Percentiles rank a stretch among this genome's conserved stretches.
These are phyloP conservation scores for Actenoides lindsayi DNA, from an alignment of 2,113 vertebrate genomes.

Conservation along the genomic window DNA sequence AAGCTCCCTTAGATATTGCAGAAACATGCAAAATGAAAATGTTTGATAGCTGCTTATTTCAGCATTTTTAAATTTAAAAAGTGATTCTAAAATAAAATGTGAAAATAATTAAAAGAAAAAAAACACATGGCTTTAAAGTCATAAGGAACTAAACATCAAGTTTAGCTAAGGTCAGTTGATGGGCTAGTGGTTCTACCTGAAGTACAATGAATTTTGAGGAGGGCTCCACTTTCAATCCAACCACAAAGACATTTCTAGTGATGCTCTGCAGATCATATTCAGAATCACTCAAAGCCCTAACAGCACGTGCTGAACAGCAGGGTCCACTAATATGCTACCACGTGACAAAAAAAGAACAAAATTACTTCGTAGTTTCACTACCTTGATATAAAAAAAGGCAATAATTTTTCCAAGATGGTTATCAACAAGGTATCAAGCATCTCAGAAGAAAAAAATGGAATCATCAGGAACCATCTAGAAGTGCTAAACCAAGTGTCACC, in stretches of 20 bases:
- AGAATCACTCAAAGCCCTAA: background rate
- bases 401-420: background rate
- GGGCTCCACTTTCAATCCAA: background rate
- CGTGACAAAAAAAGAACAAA: background rate
- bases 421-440: background rate
- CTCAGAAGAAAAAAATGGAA: background rate
- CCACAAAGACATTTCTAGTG: background rate
- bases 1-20: background rate
- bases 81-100: background rate
- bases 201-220: background rate
- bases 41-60: background rate
- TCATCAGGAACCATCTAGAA: background rate
- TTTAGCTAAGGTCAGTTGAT: background rate
- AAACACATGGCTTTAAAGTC: background rate
- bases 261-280: background rate
- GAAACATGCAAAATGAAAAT: background rate
- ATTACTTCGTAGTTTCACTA: background rate
- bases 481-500: background rate
- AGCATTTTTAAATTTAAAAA: background rate
- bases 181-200: background rate
- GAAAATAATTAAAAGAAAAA: background rate
- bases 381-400: background rate
- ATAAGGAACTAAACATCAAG: background rate
- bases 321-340: background rate
- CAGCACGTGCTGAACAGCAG: background rate